Evolutionary conservation across 2,113 vertebrate species (phyloP), one percentile per base, ranked within the genome.

Genomic region (Halichoeres trimaculatus): DNA sequence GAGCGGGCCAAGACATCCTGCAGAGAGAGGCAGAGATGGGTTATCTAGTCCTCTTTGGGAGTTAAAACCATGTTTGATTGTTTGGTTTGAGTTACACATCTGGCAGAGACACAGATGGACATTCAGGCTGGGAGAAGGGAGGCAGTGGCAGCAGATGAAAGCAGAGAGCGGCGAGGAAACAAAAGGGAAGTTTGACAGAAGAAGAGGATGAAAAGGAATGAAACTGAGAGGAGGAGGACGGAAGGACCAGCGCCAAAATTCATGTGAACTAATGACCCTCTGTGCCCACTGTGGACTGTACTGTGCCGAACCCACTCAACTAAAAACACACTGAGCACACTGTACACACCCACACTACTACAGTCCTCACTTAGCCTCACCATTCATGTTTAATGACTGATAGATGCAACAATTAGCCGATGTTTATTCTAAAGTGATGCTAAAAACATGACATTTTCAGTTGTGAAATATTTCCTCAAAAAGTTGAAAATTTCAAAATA

Each of bases 1-100:
- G 91, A 0, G 84, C 56, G 0, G 93, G 89, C 97, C 97, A 98
- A 65, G 96, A 95, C 97, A 98, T 97, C 70, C 88, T 90, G 68
- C 3, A 10, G 23, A 41, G 1, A 56, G 20, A n/a, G 17, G 8
- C 43, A n/a, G 5, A 48, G 45, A 48, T 7, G 16, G 17, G 6
- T 45, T 1, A 17, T 4, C 8, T 17, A 3, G 13, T 8, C 17
- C 5, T 4, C 1, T 12, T 10, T 45, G 14, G 11, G 13, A 43
- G 22, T 30, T 47, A 16, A 6, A 22, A 45, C 38, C 63, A 56
- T 16, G 50, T 68, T 41, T 1, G 14, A 16, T 16, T 34, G 24
- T 0, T 36, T 67, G 22, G 20, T 56, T 58, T 63, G 24, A 43
- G 16, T 48, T 13, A 12, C 20, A 36, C 48, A 48, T 77, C 40